Percentiles rank a stretch among this genome's conserved stretches.
Conservation (phyloP, 2,113 vertebrate species). For the Alaudala cheleensis region DNA sequence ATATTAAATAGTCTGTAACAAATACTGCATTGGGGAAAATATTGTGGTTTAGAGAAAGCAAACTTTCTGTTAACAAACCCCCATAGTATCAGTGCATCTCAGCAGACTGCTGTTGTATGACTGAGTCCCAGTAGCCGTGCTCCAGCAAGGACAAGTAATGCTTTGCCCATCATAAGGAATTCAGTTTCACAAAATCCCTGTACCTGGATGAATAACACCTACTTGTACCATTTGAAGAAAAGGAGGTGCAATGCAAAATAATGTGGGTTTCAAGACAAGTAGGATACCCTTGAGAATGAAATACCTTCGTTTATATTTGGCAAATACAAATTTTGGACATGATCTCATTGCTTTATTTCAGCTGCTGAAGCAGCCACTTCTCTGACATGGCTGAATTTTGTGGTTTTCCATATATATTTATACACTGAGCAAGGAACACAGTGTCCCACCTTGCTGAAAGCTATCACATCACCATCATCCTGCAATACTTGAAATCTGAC, state of each 20-base stretch:
- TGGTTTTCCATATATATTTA: rapidly evolving
- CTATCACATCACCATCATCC: background rate
- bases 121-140: background rate
- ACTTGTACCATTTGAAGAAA: background rate
- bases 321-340: background rate
- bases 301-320: background rate
- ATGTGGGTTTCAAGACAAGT: background rate
- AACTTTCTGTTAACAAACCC: background rate
- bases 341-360: background rate
- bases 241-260: background rate
- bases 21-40: background rate
- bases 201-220: background rate
- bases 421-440: background rate
- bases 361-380: background rate
- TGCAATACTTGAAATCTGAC: background rate
- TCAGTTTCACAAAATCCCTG: background rate
- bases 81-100: background rate
- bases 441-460: background rate
- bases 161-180: background rate
- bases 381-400: background rate
- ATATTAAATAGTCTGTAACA: background rate
- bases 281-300: background rate
- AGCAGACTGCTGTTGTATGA: background rate
- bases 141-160: background rate
- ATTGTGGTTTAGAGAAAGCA: background rate